Percentiles rank a stretch among this genome's conserved stretches.
phyloP scores from a whole-genome alignment of 2,888 invertebrate genomes.

The Melinaea marsaeus region DNA sequence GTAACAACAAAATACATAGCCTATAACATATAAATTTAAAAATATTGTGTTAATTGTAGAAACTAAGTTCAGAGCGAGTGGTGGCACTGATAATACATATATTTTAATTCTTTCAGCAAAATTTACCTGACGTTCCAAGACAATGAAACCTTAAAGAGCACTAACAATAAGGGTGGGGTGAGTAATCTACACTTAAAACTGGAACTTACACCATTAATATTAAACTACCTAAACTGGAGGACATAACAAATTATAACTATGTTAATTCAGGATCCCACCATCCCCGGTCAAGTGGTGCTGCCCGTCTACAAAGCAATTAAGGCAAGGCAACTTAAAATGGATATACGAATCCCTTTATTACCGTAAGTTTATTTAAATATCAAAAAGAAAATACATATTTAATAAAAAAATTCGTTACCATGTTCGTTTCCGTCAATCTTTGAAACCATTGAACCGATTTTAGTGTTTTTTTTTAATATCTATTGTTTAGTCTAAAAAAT shows the following conservation, averaged over 20 bases:
- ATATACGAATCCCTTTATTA: conserved; percentile 74
- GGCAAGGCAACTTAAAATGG: conserved; percentile 77
- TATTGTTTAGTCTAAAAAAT: too few species aligned
- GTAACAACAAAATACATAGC: too few species aligned
- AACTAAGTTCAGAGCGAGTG: too few species aligned
- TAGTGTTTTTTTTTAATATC: too few species aligned
- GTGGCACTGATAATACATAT: conserved; percentile 20
- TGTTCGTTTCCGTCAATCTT: too few species aligned
- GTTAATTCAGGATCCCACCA: conserved; percentile 54
- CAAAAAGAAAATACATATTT: background rate
- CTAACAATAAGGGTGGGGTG: conserved; percentile 54
- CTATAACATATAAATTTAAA: too few species aligned
- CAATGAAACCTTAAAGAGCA: conserved; percentile 37
- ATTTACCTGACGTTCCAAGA: conserved; percentile 82
- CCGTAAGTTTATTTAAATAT: conserved; percentile 64
- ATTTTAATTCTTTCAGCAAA: conserved; percentile 69
- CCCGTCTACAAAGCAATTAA: conserved; percentile 87
- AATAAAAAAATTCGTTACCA: background rate
- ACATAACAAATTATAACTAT: background rate
- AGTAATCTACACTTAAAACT: conserved; percentile 33
- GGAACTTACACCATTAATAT: too few species aligned
- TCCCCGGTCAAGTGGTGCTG: conserved; percentile 79
- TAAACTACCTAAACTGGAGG: background rate
- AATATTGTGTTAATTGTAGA: too few species aligned
- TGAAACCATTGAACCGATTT: too few species aligned